Evolutionary conservation across 1,140 invertebrate species (phyloP), one percentile per base, ranked within the genome.

Genomic region (Diorhabda carinulata): DNA sequence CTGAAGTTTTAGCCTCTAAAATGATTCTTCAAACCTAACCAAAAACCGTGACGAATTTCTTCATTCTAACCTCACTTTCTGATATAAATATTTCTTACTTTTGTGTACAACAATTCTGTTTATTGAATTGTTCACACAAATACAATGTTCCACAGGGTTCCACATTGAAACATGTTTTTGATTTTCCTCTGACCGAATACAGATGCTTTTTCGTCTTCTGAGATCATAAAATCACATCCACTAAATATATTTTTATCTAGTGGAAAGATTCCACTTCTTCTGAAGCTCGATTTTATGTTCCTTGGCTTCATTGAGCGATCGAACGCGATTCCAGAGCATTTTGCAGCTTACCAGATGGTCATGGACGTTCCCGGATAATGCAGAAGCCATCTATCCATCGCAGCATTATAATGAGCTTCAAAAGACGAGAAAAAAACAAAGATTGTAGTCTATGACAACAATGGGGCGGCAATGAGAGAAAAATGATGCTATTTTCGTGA

Each of bases 361-460:
- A 52, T 52, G 47, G 47, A 9, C 9, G 9, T 2, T 52, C 47
- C 47, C 5, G 47, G 47, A 52, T 52, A 1, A 52, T 52, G 2
- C 45, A 52, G 45, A 52, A 52, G 45, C 45, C 45, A 52, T 6
- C 47, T 52, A 52, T 52, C 47, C 9, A 52, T 52, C 47, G 47
- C 47, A 9, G 47, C 9, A 52, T 52, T 52, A 52, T 52, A 52
- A 52, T 52, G 47, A 52, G 47, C 47, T 9, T 52, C 9, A 52
- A 52, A 52, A 52, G 47, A 52, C 9, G 47, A 52, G 47, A 52
- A 52, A 52, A 52, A 59, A 5, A 52, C 44, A 83, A 69, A 25
- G 81, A 80, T 69, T 83, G 80, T 9, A 76, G 69, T 0, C 74
- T 67, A 70, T 76, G 74, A 9, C 68, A 74, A 41, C 66, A 72